Conservation (phyloP, 2,797 vertebrate genomes). For the Girardinus metallicus region DNA sequence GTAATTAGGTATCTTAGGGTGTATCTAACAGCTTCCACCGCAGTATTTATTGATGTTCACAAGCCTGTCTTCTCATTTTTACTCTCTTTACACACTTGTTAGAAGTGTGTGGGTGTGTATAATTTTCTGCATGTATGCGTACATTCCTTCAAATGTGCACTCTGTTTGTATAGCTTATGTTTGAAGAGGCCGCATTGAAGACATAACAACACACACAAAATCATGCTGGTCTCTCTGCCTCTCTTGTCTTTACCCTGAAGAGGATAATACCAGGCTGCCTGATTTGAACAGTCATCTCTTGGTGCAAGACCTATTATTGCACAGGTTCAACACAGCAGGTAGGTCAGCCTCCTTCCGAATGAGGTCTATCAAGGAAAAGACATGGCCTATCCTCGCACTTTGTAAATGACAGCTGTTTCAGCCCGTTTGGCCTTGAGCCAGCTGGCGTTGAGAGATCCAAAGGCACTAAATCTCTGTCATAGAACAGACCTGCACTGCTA, state of each 20-base stretch:
- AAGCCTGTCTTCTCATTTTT: slow-evolving; percentile 33
- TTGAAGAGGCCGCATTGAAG: slow-evolving; percentile 42
- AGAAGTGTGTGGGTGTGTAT: slow-evolving; percentile 7
- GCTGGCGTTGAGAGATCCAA: slow-evolving; percentile 57
- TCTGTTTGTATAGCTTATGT: slow-evolving; percentile 47
- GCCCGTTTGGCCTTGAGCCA: slow-evolving; percentile 64
- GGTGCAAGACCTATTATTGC: slow-evolving; percentile 73
- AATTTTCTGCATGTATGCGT: slow-evolving; percentile 21
- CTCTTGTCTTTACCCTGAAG: slow-evolving; percentile 63
- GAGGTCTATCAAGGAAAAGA: slow-evolving; percentile 56
- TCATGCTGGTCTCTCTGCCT: slow-evolving; percentile 27
- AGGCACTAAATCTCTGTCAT: slow-evolving; percentile 45
- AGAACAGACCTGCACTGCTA: slow-evolving; percentile 35
- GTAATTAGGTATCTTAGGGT: slow-evolving; percentile 63
- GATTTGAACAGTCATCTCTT: slow-evolving; percentile 74
- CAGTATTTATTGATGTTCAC: slow-evolving; percentile 50
- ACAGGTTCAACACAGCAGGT: slow-evolving; percentile 72
- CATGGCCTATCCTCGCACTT: slow-evolving; percentile 27
- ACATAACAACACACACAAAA: slow-evolving; percentile 26
- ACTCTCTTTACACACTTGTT: slow-evolving; percentile 38
- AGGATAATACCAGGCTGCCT: slow-evolving; percentile 77
- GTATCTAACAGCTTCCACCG: slow-evolving; percentile 54
- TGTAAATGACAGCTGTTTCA: slow-evolving; percentile 73
- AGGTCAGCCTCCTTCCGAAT: slow-evolving; percentile 68
- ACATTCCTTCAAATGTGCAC: slow-evolving; percentile 27